Conservation (phyloP, 2,113 vertebrate species). For the Anthoscopus minutus region DNA sequence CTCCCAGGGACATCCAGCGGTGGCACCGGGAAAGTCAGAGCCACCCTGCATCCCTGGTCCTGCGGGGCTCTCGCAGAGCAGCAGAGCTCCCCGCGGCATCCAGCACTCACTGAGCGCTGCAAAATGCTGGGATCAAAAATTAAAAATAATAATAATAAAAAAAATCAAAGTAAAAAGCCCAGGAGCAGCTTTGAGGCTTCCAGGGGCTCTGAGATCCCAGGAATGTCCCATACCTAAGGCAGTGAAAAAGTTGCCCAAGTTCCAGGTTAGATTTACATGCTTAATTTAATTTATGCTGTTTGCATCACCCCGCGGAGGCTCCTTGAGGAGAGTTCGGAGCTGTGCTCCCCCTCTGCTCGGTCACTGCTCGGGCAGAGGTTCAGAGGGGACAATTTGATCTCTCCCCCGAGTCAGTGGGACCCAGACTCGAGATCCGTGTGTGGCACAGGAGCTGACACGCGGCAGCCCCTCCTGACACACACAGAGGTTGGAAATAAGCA, state of each 20-base stretch:
- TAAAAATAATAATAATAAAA: neutral
- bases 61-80: neutral
- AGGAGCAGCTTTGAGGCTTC: neutral
- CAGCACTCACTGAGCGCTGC: rapidly evolving
- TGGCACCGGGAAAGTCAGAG: neutral
- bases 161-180: neutral
- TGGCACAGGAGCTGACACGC: neutral
- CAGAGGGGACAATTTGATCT: neutral
- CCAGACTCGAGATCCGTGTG: neutral
- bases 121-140: rapidly evolving
- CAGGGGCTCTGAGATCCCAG: neutral
- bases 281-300: neutral
- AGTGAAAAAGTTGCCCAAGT: too few relatives aligned
- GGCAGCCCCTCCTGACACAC: neutral
- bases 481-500: neutral
- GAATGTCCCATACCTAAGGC: rapidly evolving
- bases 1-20: conserved; percentile 36
- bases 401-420: neutral
- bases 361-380: neutral
- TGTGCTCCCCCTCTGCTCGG: rapidly evolving
- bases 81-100: neutral
- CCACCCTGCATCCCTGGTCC: neutral
- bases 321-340: neutral
- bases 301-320: neutral
- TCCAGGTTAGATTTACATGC: neutral